Evolutionary conservation across 2,797 vertebrate species (phyloP).

Genomic region (Hirundo rustica): DNA sequence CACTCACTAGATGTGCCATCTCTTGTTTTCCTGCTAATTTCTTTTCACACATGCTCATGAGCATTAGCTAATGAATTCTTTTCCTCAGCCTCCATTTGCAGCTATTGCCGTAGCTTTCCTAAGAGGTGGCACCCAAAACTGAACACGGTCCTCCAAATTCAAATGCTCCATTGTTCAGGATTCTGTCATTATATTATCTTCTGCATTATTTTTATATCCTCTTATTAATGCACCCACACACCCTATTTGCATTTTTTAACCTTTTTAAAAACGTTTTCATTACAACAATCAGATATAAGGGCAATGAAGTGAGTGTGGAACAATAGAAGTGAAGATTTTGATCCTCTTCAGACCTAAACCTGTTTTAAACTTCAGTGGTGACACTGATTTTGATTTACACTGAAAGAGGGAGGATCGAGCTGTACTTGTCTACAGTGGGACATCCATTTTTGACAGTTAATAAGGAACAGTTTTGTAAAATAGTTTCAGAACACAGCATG

Average conservation of each 20-base stretch:
- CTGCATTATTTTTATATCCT: slow-evolving; percentile 73
- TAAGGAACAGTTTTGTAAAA: neutral
- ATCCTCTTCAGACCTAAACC: slow-evolving; percentile 10
- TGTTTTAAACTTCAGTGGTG: neutral
- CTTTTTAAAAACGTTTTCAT: slow-evolving; percentile 53
- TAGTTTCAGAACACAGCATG: neutral
- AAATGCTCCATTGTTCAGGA: slow-evolving; percentile 64
- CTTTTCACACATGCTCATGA: neutral
- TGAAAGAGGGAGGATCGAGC: neutral
- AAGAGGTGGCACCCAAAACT: slow-evolving; percentile 1
- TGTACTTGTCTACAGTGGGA: neutral
- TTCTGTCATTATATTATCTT: slow-evolving; percentile 63
- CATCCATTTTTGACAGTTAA: neutral
- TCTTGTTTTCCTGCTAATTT: neutral
- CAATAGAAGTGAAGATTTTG: slow-evolving; percentile 37
- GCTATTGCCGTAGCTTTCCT: neutral
- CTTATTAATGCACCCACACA: slow-evolving; percentile 74
- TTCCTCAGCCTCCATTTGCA: slow-evolving; percentile 1
- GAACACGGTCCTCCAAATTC: slow-evolving; percentile 32
- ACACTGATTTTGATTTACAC: slow-evolving; percentile 20
- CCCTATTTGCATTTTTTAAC: slow-evolving; percentile 73
- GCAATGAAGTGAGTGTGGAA: slow-evolving; percentile 39
- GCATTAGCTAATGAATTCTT: neutral
- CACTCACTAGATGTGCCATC: neutral
- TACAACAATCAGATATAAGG: slow-evolving; percentile 52